A percentile compares a stretch with the other conserved stretches of the same genome.
These are phyloP conservation scores for Diorhabda sublineata DNA, from an alignment of 1,140 invertebrate genomes.

Conservation along the genomic window DNA sequence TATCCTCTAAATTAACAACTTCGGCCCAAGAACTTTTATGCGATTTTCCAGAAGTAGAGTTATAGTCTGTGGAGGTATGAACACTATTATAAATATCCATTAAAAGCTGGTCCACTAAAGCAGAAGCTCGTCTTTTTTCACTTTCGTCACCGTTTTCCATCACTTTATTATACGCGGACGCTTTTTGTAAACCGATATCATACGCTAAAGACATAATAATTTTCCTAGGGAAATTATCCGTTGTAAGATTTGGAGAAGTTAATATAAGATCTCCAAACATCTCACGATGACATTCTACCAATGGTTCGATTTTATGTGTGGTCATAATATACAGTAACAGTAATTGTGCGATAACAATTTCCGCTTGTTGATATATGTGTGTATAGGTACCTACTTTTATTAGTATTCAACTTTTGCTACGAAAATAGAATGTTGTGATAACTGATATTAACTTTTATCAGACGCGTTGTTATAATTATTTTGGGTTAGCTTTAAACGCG, in stretches of 20 bases:
- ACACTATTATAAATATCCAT: slow-evolving; percentile 39
- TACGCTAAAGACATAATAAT: slow-evolving; percentile 7
- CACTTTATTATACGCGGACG: slow-evolving; percentile 7
- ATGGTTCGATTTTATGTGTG: slow-evolving; percentile 30
- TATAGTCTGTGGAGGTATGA: slow-evolving; percentile 38
- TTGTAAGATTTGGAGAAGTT: slow-evolving; percentile 26
- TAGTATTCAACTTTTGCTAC: too few relatives aligned
- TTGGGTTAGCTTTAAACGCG: background rate
- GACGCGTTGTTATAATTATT: background rate
- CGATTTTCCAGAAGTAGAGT: slow-evolving; percentile 42
- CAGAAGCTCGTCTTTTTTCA: slow-evolving; percentile 34
- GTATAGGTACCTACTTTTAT: background rate
- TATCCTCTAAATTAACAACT: slow-evolving; percentile 29
- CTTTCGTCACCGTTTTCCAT: slow-evolving; percentile 16
- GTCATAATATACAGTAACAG: slow-evolving; percentile 10
- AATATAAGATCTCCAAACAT: slow-evolving; percentile 40
- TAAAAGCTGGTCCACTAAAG: slow-evolving; percentile 39
- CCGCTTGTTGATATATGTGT: slow-evolving; percentile 9
- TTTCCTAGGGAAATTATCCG: background rate
- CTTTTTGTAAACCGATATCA: slow-evolving; percentile 18
- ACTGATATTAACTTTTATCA: background rate
- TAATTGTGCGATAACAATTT: slow-evolving; percentile 21
- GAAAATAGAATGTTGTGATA: too few relatives aligned
- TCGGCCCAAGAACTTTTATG: slow-evolving; percentile 32
- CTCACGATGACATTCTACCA: slow-evolving; percentile 35